Evolutionary conservation across 2,113 vertebrate genomes (phyloP).

Genomic region (Eidolon helvum): DNA sequence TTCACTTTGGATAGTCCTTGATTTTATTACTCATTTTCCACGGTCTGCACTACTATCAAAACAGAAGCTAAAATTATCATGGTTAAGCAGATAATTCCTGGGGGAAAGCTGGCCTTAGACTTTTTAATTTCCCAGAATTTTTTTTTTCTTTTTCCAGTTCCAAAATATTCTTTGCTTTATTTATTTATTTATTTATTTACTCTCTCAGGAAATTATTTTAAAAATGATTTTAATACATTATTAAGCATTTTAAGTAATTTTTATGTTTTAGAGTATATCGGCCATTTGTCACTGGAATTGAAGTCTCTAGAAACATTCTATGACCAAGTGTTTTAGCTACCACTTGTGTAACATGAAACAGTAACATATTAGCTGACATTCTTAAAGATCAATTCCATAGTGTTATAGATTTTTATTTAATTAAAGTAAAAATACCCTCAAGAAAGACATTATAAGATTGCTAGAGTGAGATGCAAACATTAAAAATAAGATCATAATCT

Average conservation of each 20-base stretch:
- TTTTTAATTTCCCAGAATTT: not conserved
- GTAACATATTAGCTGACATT: not conserved
- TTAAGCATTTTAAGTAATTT: not conserved
- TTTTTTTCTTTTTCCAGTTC: slow-evolving; percentile 8
- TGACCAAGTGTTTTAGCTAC: not conserved
- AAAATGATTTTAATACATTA: not conserved
- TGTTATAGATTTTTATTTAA: not conserved
- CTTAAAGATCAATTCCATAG: not conserved
- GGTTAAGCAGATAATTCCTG: not conserved
- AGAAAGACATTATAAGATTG: not conserved
- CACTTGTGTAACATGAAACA: not conserved
- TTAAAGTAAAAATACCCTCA: not conserved
- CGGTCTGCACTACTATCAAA: not conserved
- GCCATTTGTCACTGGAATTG: not conserved
- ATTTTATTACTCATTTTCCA: not conserved
- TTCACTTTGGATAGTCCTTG: not conserved
- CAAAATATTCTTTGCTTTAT: slow-evolving; percentile 6
- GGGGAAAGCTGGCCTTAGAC: not conserved
- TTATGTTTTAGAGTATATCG: not conserved
- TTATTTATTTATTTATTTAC: not conserved
- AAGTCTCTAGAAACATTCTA: not conserved
- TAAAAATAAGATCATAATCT: not conserved
- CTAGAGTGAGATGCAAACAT: not conserved
- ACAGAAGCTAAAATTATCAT: not conserved
- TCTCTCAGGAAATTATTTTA: not conserved